These are phyloP conservation scores for Procavia capensis DNA, from an alignment of 2,113 vertebrate species.

Conservation along the genomic window DNA sequence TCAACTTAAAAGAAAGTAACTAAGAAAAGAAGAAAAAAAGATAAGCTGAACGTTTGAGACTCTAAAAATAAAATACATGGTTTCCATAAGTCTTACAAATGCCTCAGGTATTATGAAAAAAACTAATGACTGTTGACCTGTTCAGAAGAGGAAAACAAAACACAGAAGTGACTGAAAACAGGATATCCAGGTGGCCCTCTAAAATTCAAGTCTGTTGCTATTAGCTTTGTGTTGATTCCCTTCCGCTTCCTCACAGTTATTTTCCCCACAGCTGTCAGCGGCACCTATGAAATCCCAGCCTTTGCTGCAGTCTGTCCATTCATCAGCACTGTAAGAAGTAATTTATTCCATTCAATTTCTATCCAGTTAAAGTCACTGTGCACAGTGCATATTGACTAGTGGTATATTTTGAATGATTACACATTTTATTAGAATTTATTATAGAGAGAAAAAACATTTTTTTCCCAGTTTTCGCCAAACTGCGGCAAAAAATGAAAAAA, in stretches of 20 bases:
- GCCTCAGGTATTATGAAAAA: constrained; percentile 46
- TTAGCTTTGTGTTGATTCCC: constrained; percentile 58
- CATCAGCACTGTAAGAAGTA: not conserved
- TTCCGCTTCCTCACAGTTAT: constrained; percentile 36
- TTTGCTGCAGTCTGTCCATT: not conserved
- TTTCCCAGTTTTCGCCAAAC: constrained; percentile 8
- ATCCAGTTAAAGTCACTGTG: not conserved
- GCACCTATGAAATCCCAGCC: constrained; percentile 23
- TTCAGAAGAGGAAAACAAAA: constrained; percentile 38
- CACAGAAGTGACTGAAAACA: constrained; percentile 1
- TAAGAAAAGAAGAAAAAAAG: not conserved
- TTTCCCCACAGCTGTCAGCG: constrained; percentile 47
- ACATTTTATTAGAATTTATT: not conserved
- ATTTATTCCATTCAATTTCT: not conserved
- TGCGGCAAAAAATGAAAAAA: not conserved
- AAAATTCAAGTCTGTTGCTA: constrained; percentile 60
- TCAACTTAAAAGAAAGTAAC: constrained; percentile 59
- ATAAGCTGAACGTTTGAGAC: constrained; percentile 63
- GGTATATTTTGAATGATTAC: not conserved
- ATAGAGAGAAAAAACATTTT: not conserved
- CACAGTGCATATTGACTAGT: not conserved
- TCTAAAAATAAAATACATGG: constrained; percentile 67
- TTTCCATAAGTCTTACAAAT: constrained; percentile 70
- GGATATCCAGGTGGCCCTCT: constrained; percentile 15
- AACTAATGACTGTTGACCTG: constrained; percentile 22